Percentiles rank a stretch among this genome's conserved stretches.
phyloP scores from a whole-genome alignment of 92 coral and sea anemone species.

The Desmophyllum pertusum region DNA sequence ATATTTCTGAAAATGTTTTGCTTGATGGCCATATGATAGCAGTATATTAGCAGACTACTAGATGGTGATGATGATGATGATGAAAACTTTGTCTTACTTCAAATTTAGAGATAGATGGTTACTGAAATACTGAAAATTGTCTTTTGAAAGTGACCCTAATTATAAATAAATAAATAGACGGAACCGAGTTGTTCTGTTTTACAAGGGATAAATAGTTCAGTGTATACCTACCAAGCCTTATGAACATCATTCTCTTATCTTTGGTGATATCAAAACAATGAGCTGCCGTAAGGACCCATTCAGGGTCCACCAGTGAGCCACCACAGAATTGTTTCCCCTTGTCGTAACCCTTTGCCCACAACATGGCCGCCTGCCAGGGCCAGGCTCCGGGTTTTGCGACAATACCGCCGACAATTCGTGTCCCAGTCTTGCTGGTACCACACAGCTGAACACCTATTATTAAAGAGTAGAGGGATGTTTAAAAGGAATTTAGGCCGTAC shows the following conservation, averaged over 20 bases:
- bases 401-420: slow-evolving; percentile 82
- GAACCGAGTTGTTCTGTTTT: no score
- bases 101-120: no score
- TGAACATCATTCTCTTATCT: slow-evolving; percentile 64
- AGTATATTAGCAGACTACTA: no score
- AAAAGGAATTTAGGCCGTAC: background rate
- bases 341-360: slow-evolving; percentile 80
- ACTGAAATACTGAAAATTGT: no score
- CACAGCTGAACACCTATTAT: slow-evolving; percentile 67
- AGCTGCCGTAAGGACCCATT: slow-evolving; percentile 86
- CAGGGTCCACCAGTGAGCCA: slow-evolving; percentile 73
- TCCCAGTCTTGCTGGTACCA: slow-evolving; percentile 76
- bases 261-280: slow-evolving; percentile 81
- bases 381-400: slow-evolving; percentile 84
- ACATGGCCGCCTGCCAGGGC: slow-evolving; percentile 83
- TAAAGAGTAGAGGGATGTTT: background rate
- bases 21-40: no score
- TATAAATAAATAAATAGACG: no score
- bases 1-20: no score
- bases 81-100: no score
- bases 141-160: no score
- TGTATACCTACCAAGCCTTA: slow-evolving; percentile 58
- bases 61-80: no score
- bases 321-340: slow-evolving; percentile 80
- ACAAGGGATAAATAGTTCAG: no score